Evolutionary conservation across 2,113 vertebrate species (phyloP).

Genomic region (Leucoraja erinaceus): DNA sequence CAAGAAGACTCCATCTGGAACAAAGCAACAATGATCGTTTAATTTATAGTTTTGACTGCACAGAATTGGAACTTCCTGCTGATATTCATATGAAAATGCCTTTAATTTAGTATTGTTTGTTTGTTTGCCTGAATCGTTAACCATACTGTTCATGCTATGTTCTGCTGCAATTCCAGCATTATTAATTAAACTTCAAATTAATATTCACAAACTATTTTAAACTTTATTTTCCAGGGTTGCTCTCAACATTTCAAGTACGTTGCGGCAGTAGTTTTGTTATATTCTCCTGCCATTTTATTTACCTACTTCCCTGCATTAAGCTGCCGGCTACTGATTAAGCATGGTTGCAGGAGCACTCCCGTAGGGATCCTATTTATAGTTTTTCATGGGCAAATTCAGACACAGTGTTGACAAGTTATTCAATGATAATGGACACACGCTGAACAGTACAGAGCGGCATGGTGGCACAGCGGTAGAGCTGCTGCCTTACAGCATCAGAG

Average conservation of each 20-base stretch:
- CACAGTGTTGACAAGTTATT: not conserved
- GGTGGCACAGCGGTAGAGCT: too few relatives aligned
- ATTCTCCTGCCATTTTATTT: not conserved
- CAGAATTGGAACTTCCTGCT: not conserved
- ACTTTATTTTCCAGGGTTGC: not conserved
- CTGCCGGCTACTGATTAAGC: not conserved
- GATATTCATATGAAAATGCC: not conserved
- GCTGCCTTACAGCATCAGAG: too few relatives aligned
- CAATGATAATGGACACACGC: not conserved
- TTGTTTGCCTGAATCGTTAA: not conserved
- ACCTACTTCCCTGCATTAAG: not conserved
- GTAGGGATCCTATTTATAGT: not conserved
- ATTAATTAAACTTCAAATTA: not conserved
- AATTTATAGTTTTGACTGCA: not conserved
- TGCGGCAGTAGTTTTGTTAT: not conserved
- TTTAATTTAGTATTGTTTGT: not conserved
- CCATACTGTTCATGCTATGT: not conserved
- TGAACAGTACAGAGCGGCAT: not conserved
- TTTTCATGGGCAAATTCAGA: too few relatives aligned
- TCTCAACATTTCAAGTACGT: not conserved
- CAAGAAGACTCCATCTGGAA: not conserved
- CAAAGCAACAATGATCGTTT: not conserved
- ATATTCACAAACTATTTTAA: not conserved
- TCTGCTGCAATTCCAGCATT: not conserved
- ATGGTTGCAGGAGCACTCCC: not conserved